Conservation (phyloP, 2,113 vertebrate genomes). For the Sebastes schlegelii region DNA sequence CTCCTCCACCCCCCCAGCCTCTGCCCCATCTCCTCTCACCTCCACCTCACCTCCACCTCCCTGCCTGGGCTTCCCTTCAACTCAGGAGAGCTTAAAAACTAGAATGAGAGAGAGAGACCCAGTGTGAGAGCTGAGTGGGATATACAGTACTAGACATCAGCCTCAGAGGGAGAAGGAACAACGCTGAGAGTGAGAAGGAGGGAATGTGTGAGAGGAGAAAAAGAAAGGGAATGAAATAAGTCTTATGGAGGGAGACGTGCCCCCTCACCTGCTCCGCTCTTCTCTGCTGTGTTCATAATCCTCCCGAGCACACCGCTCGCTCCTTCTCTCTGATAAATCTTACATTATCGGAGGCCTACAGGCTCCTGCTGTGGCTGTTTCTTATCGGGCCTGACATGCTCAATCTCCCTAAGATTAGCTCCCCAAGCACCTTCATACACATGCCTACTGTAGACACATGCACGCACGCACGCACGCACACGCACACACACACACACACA, state of each 20-base stretch:
- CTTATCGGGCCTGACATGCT: slow-evolving; percentile 81
- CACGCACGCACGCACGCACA: neutral
- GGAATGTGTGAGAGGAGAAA: slow-evolving; percentile 46
- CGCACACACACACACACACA: slow-evolving; percentile 10
- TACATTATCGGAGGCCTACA: slow-evolving; percentile 82
- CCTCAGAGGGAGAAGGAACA: slow-evolving; percentile 6
- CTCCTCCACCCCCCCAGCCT: slow-evolving; percentile 3
- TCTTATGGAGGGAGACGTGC: slow-evolving; percentile 64
- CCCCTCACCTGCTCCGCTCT: slow-evolving; percentile 58
- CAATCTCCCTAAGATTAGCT: slow-evolving; percentile 83
- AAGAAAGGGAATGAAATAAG: slow-evolving; percentile 67
- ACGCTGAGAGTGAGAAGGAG: slow-evolving; percentile 21
- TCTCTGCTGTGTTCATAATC: slow-evolving; percentile 70
- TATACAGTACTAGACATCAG: neutral
- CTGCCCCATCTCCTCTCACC: slow-evolving; percentile 36
- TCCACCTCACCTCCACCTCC: slow-evolving; percentile 15
- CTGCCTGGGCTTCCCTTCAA: slow-evolving; percentile 31
- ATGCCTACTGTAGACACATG: neutral
- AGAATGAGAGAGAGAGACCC: slow-evolving; percentile 18
- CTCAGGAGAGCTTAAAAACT: slow-evolving; percentile 67
- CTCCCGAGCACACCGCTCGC: slow-evolving; percentile 48
- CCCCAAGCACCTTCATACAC: slow-evolving; percentile 62
- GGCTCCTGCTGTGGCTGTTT: slow-evolving; percentile 75
- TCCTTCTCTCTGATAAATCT: slow-evolving; percentile 80
- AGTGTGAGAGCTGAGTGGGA: slow-evolving; percentile 3